Base-by-base conservation (phyloP, 2,797 vertebrate species). In the Antennarius maculatus region DNA sequence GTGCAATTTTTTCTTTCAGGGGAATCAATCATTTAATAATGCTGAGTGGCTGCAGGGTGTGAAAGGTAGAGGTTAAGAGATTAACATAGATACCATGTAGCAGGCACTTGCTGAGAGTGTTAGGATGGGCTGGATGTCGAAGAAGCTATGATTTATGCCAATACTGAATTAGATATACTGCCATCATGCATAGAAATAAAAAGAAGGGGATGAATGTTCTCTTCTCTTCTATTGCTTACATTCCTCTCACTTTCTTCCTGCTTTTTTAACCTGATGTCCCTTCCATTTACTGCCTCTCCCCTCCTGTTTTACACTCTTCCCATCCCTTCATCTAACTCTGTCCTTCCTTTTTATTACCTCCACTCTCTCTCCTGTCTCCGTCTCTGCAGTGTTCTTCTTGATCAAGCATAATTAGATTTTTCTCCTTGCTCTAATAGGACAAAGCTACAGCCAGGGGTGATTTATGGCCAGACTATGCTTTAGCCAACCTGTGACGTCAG, bases 401-500 rank as follows among this genome's bases (percentile, higher is more conserved):
- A 92, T 92, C 86, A 86, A 90, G 85, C 81, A 81, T 93, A 93
- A 93, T 92, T 91, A 92, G 92, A 79, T 91, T 92, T 93, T 92
- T 92, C 91, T 91, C 89, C 89, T 92, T 92, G 90, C 86, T 88
- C 85, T 91, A 90, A 87, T 84, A 84, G 91, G 89, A 92, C 87
- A 89, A 89, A 92, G 87, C 85, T 88, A 81, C 85, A 88, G 83
- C 83, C 69, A 79, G 81, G 74, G 77, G 81, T 94, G 92, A 93
- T 94, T 93, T 92, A 94, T 93, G 90, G 83, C 85, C 87, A 82
- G 80, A 62, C 76, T 57, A 45, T 41, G 59, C 67, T 87, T 84
- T 81, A 86, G 82, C 81, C 87, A 74, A 65, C 61, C 76, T 53
- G 65, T 90, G 91, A 88, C 79, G 88, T 87, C 89, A 82, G 70